These are phyloP conservation scores for Anthonomus grandis DNA, from an alignment of 1,140 invertebrate genomes.

Conservation along the genomic window DNA sequence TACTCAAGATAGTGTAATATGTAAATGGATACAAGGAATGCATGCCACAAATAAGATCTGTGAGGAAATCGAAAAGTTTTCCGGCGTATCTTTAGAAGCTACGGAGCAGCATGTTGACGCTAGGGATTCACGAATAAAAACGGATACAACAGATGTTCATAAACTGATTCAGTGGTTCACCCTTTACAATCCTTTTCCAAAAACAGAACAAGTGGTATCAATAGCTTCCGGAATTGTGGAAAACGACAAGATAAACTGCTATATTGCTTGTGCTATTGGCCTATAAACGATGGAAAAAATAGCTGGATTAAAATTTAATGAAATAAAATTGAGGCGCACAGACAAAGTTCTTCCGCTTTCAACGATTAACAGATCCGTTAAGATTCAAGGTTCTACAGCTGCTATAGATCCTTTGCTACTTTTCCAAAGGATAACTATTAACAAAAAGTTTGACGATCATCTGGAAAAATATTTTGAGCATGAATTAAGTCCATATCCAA, in stretches of 20 bases:
- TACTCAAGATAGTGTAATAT: slow-evolving; percentile 44
- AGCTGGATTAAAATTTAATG: slow-evolving; percentile 35
- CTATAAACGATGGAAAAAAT: slow-evolving; percentile 39
- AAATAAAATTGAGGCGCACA: slow-evolving; percentile 40
- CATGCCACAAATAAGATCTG: slow-evolving; percentile 29
- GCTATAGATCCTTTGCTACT: slow-evolving; percentile 45
- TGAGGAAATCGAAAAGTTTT: slow-evolving; percentile 43
- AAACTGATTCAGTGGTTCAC: slow-evolving; percentile 46
- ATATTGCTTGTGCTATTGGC: slow-evolving; percentile 46
- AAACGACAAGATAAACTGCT: slow-evolving; percentile 46
- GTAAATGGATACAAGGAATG: slow-evolving; percentile 41
- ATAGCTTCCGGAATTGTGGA: slow-evolving; percentile 46
- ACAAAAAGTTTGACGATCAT: slow-evolving; percentile 40
- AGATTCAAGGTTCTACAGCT: slow-evolving; percentile 39
- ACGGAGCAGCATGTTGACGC: too few species aligned
- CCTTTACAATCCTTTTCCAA: slow-evolving; percentile 41
- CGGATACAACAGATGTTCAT: slow-evolving; percentile 43
- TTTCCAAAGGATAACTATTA: slow-evolving; percentile 46
- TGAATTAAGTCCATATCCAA: slow-evolving; percentile 47
- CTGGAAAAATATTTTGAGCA: slow-evolving; percentile 44
- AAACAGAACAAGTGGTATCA: slow-evolving; percentile 38
- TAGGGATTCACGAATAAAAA: slow-evolving; percentile 43
- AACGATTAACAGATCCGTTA: slow-evolving; percentile 16
- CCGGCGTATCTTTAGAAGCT: slow-evolving; percentile 38
- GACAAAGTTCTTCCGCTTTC: slow-evolving; percentile 23